A percentile compares a stretch with the other conserved stretches of the same genome.
phyloP scores from a whole-genome alignment of 2,888 invertebrate genomes.

The Drosophila villosipedis region DNA sequence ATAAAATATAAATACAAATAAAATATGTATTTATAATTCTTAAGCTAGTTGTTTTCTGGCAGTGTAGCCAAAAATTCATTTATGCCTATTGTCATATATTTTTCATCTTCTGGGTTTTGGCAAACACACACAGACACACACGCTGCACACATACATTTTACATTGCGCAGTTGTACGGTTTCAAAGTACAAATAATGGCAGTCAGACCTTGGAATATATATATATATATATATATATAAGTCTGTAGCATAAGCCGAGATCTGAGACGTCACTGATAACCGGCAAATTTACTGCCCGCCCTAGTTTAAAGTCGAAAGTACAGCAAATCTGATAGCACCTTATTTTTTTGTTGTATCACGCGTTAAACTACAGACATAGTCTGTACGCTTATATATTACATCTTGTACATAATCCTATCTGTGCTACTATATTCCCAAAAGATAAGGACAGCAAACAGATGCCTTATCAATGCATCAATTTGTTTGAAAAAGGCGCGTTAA shows the following conservation, averaged over 20 bases:
- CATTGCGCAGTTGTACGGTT: constrained; percentile 40
- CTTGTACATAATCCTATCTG: constrained; percentile 25
- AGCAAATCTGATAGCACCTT: constrained; percentile 17
- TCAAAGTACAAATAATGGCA: constrained; percentile 50
- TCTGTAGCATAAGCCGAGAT: constrained; percentile 35
- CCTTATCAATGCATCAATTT: constrained; percentile 1
- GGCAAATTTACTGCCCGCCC: background rate
- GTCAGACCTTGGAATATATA: constrained; percentile 30
- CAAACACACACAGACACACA: constrained; percentile 23
- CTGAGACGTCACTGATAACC: constrained; percentile 52
- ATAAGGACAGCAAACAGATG: constrained; percentile 8
- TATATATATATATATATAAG: constrained; percentile 1
- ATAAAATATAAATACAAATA: background rate
- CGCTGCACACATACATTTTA: background rate
- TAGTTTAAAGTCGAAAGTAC: constrained; percentile 49
- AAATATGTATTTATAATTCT: background rate
- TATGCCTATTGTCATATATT: constrained; percentile 27
- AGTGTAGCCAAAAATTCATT: background rate
- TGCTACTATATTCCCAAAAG: constrained; percentile 1
- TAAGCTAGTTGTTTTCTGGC: background rate
- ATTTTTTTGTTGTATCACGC: background rate
- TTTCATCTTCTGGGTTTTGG: constrained; percentile 37
- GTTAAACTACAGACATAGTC: background rate
- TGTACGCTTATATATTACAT: constrained; percentile 9
- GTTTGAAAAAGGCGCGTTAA: background rate